phyloP scores from a whole-genome alignment of 2,797 vertebrate genomes.

The Harpagifer antarcticus region DNA sequence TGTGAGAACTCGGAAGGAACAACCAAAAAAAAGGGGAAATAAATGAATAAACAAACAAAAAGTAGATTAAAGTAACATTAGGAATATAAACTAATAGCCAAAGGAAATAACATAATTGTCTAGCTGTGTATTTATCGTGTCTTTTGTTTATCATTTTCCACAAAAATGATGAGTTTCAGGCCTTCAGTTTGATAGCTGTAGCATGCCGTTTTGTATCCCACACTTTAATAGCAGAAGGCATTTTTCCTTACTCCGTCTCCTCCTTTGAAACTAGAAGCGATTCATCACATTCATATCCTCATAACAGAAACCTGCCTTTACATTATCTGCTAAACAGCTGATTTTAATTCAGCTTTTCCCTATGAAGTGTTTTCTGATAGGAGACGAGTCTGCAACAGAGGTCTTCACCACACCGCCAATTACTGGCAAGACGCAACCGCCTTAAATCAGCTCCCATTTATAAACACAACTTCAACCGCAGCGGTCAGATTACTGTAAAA shows the following conservation, averaged over 20 bases:
- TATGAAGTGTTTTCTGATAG: constrained; percentile 80
- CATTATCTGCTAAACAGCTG: constrained; percentile 85
- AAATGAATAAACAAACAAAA: constrained; percentile 78
- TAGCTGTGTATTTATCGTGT: constrained; percentile 76
- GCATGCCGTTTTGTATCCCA: constrained; percentile 50
- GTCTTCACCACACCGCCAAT: constrained; percentile 78
- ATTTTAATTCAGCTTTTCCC: constrained; percentile 87
- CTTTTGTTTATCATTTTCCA: constrained; percentile 72
- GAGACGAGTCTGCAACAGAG: constrained; percentile 71
- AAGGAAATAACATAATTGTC: constrained; percentile 81
- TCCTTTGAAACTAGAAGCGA: constrained; percentile 55
- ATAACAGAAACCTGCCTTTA: constrained; percentile 81
- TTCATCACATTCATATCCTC: constrained; percentile 52
- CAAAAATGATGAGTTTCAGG: constrained; percentile 62
- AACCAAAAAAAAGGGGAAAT: constrained; percentile 69
- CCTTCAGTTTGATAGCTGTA: constrained; percentile 64
- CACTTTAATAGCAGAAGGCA: constrained; percentile 77
- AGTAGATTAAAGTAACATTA: constrained; percentile 79
- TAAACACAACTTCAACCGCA: constrained; percentile 77
- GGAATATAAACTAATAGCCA: constrained; percentile 77
- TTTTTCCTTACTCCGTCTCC: constrained; percentile 40
- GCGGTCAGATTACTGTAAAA: constrained; percentile 73
- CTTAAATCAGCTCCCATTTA: constrained; percentile 81
- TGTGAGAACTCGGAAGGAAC: constrained; percentile 79
- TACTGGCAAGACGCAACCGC: constrained; percentile 76